Conservation (phyloP, 2,797 vertebrate genomes). For the Merluccius polli region DNA sequence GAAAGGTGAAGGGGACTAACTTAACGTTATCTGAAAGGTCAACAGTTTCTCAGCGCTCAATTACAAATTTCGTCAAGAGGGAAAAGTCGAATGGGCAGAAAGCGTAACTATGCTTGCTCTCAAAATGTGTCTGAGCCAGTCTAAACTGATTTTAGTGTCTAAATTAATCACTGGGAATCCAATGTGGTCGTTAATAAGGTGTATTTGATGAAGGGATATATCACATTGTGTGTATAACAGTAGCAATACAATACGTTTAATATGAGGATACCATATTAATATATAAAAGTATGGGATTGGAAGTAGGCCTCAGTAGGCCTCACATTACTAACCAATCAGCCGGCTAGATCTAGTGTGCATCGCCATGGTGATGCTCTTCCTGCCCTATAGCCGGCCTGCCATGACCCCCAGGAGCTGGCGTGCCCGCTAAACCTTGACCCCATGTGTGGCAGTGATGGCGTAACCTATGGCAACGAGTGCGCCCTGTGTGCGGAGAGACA, state of each 20-base stretch:
- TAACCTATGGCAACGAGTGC: constrained; percentile 73
- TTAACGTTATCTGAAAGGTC: not conserved
- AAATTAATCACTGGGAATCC: not conserved
- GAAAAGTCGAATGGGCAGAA: too few species aligned
- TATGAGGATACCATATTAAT: too few species aligned
- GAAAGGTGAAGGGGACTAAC: constrained; percentile 43
- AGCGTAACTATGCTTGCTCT: too few species aligned
- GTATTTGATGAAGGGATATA: not conserved
- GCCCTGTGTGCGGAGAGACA: constrained; percentile 62
- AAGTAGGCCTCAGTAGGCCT: not conserved
- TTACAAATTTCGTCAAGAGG: not conserved
- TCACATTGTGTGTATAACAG: not conserved
- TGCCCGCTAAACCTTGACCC: constrained; percentile 74
- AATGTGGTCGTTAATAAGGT: not conserved
- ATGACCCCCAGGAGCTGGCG: constrained; percentile 33
- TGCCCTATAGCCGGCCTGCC: constrained; percentile 59
- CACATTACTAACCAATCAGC: not conserved
- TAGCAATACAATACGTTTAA: too few species aligned
- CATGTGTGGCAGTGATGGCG: constrained; percentile 76
- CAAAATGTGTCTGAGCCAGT: too few species aligned
- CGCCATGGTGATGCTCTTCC: not conserved
- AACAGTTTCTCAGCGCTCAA: not conserved
- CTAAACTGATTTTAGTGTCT: not conserved
- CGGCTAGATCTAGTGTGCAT: not conserved
- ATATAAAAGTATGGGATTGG: not conserved